phyloP scores from a whole-genome alignment of 1,140 invertebrate genomes.

The Phenacoccus solenopsis region DNA sequence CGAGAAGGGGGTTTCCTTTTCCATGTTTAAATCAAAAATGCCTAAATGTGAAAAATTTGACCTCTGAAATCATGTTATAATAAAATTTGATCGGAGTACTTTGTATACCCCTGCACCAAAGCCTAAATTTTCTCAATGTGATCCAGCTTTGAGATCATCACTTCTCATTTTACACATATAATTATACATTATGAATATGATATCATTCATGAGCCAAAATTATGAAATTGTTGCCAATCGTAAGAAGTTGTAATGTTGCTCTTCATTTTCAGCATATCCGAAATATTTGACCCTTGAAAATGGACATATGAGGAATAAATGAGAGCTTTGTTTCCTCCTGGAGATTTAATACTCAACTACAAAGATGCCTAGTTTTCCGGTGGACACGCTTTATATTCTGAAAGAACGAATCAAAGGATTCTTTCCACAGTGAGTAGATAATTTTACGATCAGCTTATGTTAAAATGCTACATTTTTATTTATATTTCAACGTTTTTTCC shows the following conservation, averaged over 20 bases:
- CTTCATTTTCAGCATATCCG: background rate
- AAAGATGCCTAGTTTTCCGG: constrained; percentile 12
- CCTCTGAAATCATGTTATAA: no score
- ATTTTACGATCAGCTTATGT: background rate
- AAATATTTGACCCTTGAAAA: background rate
- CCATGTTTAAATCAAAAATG: no score
- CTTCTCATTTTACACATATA: no score
- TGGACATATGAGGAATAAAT: background rate
- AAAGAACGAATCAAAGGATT: background rate
- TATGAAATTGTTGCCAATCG: background rate
- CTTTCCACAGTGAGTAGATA: background rate
- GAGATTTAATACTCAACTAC: background rate
- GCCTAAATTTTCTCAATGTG: no score
- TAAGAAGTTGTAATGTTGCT: background rate
- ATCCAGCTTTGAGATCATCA: no score
- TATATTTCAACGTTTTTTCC: no score
- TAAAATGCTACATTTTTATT: background rate
- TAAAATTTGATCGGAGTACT: no score
- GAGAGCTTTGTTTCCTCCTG: background rate
- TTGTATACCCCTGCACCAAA: no score
- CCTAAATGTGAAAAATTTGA: no score
- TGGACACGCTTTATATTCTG: constrained; percentile 3
- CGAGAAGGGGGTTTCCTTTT: no score
- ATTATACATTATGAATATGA: no score
- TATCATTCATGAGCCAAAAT: background rate